These are phyloP conservation scores for Nothobranchius kuhntae DNA, from an alignment of 2,113 vertebrate genomes.

Conservation along the genomic window DNA sequence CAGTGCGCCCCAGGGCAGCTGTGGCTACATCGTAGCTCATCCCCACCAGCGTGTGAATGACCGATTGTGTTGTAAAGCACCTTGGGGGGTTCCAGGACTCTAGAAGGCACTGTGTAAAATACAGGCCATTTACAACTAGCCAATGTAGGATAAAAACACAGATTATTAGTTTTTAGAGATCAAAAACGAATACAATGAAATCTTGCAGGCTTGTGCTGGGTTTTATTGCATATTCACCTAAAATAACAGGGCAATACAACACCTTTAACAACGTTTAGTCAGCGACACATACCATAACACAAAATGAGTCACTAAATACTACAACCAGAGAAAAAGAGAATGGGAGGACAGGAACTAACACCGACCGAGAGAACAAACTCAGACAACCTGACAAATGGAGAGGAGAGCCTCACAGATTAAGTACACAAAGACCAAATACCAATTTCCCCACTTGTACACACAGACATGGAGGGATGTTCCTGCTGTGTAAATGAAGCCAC, in stretches of 20 bases:
- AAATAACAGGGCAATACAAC: not conserved
- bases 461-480: not conserved
- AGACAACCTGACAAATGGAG: not conserved
- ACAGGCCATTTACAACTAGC: not conserved
- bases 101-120: too few relatives aligned
- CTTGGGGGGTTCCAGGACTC: too few relatives aligned
- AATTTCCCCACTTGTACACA: constrained; percentile 5
- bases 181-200: too few relatives aligned
- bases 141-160: too few relatives aligned
- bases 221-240: too few relatives aligned
- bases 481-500: not conserved
- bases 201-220: too few relatives aligned
- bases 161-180: too few relatives aligned
- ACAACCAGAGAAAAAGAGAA: not conserved
- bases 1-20: too few relatives aligned
- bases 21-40: too few relatives aligned
- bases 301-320: not conserved
- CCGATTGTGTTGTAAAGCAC: too few relatives aligned
- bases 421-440: not conserved
- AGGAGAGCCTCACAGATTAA: not conserved
- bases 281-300: not conserved
- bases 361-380: not conserved
- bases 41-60: too few relatives aligned
- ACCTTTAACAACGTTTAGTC: not conserved
- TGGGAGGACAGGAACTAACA: not conserved